Evolutionary conservation across 1,140 invertebrate genomes (phyloP).

Genomic region (Sweltsa coloradensis): DNA sequence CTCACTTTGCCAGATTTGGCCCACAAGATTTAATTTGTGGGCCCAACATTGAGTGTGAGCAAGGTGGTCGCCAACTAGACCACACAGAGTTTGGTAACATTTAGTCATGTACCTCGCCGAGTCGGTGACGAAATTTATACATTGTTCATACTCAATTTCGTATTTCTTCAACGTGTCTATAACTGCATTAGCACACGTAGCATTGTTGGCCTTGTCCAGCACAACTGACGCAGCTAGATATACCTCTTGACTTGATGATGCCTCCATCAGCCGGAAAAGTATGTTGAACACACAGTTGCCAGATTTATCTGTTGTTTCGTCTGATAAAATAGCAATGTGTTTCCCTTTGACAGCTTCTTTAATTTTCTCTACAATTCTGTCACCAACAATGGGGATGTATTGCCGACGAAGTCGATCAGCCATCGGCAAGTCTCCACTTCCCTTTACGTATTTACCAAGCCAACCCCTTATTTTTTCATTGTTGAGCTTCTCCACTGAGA

Average conservation of each 20-base stretch:
- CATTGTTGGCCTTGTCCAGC: neutral
- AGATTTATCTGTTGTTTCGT: neutral
- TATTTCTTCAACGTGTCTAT: neutral
- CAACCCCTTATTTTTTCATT: neutral
- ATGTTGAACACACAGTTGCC: neutral
- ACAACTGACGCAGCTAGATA: neutral
- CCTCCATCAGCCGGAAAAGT: neutral
- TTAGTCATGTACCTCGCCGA: conserved; percentile 1
- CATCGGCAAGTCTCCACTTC: neutral
- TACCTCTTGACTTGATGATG: neutral
- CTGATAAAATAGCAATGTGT: neutral
- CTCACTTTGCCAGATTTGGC: neutral
- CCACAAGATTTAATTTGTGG: conserved; percentile 2
- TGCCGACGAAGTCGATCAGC: neutral
- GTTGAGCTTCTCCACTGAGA: no score
- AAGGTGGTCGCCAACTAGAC: neutral
- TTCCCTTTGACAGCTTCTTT: neutral
- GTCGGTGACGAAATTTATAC: neutral
- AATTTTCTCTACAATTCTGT: neutral
- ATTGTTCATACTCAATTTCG: neutral
- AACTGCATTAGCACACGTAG: neutral
- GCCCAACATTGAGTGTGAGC: conserved; percentile 2
- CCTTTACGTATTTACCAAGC: neutral
- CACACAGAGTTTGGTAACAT: neutral
- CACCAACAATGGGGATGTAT: neutral